These are phyloP conservation scores for Heliconius cydno DNA, from an alignment of 2,888 invertebrate species.

Conservation along the genomic window DNA sequence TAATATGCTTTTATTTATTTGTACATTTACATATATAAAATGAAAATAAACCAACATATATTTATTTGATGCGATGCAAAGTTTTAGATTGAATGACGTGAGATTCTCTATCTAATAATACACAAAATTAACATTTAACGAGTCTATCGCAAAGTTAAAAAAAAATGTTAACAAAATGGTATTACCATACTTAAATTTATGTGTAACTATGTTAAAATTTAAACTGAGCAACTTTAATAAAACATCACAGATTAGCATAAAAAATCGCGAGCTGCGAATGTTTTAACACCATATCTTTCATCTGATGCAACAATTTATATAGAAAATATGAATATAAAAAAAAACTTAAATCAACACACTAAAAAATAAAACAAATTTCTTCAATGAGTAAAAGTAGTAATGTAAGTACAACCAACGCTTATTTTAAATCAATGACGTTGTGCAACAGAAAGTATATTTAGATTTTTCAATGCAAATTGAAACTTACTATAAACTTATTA, in stretches of 20 bases:
- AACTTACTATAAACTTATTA: constrained; percentile 41
- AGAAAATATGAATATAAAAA: constrained; percentile 43
- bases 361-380: constrained; percentile 51
- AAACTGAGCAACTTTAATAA: constrained; percentile 73
- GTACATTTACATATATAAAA: constrained; percentile 40
- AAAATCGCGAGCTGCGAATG: constrained; percentile 25
- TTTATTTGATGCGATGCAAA: not conserved
- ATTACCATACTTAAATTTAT: constrained; percentile 47
- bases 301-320: constrained; percentile 39
- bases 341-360: constrained; percentile 51
- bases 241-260: constrained; percentile 63
- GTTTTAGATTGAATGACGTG: constrained; percentile 27
- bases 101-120: constrained; percentile 44
- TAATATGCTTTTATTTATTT: constrained; percentile 46
- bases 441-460: constrained; percentile 29
- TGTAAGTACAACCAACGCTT: constrained; percentile 65
- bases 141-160: constrained; percentile 16
- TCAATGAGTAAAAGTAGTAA: constrained; percentile 45
- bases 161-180: constrained; percentile 32
- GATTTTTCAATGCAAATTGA: constrained; percentile 8
- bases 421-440: constrained; percentile 41
- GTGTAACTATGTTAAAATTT: constrained; percentile 64
- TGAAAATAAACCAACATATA: constrained; percentile 13
- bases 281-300: constrained; percentile 33
- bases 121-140: constrained; percentile 32